A percentile compares a stretch with the other conserved stretches of the same genome.
These are phyloP conservation scores for Kryphioiulus occultus DNA, from an alignment of 2,888 invertebrate genomes.

Conservation along the genomic window DNA sequence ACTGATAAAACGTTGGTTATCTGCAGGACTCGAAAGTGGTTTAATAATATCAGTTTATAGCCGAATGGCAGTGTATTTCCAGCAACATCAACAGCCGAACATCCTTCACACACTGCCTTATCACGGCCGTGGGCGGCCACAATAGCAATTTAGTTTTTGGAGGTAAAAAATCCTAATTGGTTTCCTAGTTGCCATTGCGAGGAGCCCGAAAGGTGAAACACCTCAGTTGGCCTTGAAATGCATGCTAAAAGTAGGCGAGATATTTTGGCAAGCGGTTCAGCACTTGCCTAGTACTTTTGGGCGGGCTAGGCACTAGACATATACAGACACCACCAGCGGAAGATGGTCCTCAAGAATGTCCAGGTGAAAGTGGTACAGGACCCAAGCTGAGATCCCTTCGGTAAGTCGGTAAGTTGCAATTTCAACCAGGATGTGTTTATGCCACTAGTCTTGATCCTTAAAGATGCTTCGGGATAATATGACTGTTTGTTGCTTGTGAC, in stretches of 20 bases:
- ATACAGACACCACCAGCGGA: background rate
- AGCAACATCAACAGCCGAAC: background rate
- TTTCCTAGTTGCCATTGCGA: conserved; percentile 35
- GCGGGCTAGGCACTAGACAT: background rate
- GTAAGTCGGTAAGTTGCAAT: background rate
- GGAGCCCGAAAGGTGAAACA: conserved; percentile 24
- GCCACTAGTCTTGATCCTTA: background rate
- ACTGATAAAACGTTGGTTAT: no score
- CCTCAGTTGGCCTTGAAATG: conserved; percentile 22
- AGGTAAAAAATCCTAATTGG: background rate
- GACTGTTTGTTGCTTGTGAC: no score
- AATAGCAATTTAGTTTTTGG: background rate
- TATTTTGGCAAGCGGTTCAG: conserved; percentile 2
- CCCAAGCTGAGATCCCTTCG: background rate
- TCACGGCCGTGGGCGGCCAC: conserved; percentile 17
- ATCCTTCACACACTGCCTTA: background rate
- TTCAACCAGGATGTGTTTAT: background rate
- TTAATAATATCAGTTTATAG: no score
- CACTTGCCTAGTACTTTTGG: background rate
- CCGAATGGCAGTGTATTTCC: background rate
- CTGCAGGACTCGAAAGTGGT: no score
- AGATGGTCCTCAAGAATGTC: background rate
- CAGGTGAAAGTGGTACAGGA: background rate
- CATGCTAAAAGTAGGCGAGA: conserved; percentile 35
- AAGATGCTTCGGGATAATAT: no score